Conservation (phyloP, 2,113 vertebrate species). For the Fregata magnificens region DNA sequence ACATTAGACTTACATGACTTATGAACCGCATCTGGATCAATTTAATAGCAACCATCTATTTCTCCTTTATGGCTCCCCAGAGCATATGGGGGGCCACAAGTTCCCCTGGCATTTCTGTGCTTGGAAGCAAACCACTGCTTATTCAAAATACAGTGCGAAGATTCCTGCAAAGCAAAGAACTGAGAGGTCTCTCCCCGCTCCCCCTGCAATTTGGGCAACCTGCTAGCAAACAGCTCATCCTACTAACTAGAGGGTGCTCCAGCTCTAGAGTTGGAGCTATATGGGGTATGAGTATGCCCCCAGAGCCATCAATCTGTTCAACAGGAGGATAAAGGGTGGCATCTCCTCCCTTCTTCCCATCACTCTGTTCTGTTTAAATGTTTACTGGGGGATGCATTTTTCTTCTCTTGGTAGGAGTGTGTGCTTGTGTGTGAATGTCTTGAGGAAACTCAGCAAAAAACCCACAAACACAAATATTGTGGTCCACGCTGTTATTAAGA, state of each 20-base stretch:
- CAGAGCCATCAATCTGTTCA: not conserved
- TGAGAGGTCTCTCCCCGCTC: not conserved
- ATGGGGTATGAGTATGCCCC: fast-evolving
- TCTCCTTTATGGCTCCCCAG: not conserved
- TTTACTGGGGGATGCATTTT: not conserved
- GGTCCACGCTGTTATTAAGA: not conserved
- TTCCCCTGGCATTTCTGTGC: not conserved
- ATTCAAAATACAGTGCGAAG: not conserved
- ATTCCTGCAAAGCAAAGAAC: not conserved
- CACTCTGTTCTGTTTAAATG: not conserved
- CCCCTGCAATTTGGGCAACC: not conserved
- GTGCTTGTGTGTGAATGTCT: not conserved
- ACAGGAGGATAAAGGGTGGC: not conserved
- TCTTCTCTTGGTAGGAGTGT: not conserved
- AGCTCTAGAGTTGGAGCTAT: not conserved
- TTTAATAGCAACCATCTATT: not conserved
- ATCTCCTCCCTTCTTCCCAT: not conserved
- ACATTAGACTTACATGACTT: not conserved
- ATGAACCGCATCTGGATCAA: not conserved
- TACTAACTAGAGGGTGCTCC: not conserved
- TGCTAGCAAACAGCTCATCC: not conserved
- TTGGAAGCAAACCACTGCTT: not conserved
- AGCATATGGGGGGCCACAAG: not conserved
- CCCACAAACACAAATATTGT: not conserved
- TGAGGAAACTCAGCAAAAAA: not conserved